phyloP scores from a whole-genome alignment of 2,113 vertebrate species.

The Monarcha castaneiventris region DNA sequence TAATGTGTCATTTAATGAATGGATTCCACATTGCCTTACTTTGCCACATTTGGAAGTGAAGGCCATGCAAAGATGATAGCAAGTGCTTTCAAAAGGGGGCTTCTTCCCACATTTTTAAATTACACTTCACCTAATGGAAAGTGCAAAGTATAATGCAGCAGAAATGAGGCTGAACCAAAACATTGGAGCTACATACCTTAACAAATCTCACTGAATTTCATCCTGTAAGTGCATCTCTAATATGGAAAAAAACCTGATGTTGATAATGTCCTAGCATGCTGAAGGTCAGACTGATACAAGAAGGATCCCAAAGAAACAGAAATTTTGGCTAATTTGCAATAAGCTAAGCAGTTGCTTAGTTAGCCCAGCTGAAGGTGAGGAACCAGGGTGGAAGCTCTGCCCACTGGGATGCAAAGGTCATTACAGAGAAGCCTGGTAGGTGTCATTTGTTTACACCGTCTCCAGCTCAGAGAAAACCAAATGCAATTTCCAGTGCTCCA shows the following conservation, averaged over 20 bases:
- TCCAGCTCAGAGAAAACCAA: not conserved
- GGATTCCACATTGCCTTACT: conserved; percentile 27
- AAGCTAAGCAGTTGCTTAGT: not conserved
- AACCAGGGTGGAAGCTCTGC: not conserved
- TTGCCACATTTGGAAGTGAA: conserved; percentile 17
- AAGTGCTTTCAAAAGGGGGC: not conserved
- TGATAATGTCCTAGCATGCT: conserved; percentile 18
- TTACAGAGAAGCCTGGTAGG: not conserved
- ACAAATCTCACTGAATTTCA: conserved; percentile 42
- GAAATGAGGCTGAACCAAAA: conserved; percentile 65
- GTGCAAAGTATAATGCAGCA: conserved; percentile 11
- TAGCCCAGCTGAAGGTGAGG: not conserved
- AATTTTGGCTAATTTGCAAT: not conserved
- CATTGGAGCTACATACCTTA: conserved; percentile 45
- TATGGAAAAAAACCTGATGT: not conserved
- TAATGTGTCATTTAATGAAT: conserved; percentile 58
- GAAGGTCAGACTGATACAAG: conserved; percentile 15
- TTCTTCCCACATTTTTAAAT: conserved; percentile 50
- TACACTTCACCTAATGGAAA: conserved; percentile 32
- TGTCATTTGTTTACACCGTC: not conserved
- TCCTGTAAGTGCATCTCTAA: not conserved
- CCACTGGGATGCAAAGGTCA: not conserved
- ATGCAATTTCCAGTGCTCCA: not conserved
- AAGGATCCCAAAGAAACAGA: not conserved
- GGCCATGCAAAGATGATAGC: not conserved